Conservation (phyloP, 37 sponge, comb jelly and placozoan genomes). For the Cliona cf. orientalis region DNA sequence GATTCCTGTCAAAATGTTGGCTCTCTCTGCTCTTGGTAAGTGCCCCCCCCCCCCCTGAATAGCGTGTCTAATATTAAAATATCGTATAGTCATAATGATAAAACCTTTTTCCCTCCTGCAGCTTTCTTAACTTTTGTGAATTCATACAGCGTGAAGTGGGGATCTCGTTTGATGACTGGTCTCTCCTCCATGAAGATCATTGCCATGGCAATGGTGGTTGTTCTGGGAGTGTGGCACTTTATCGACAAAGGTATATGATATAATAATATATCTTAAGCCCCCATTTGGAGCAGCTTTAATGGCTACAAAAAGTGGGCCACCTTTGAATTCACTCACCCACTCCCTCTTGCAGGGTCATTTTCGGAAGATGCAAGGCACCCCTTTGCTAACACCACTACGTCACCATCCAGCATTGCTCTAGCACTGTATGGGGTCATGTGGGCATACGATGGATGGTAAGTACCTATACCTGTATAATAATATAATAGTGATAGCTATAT, state of each 20-base stretch:
- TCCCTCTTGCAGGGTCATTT: background rate
- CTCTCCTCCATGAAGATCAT: constrained; percentile 35
- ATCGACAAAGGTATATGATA: constrained; percentile 12
- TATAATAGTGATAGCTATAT: background rate
- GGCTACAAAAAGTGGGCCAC: too few relatives aligned
- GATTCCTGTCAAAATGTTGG: constrained; percentile 6
- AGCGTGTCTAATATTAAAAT: too few relatives aligned
- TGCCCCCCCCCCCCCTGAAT: too few relatives aligned
- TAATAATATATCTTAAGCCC: background rate
- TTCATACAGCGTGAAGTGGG: constrained; percentile 30
- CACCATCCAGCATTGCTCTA: constrained; percentile 28
- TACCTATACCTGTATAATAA: background rate
- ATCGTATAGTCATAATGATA: too few relatives aligned
- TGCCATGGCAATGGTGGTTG: constrained; percentile 30
- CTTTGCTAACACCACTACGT: background rate
- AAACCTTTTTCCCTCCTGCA: too few relatives aligned
- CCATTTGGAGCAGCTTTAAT: background rate
- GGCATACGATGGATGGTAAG: constrained; percentile 88
- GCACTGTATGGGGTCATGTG: constrained; percentile 75
- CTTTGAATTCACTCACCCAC: too few relatives aligned
- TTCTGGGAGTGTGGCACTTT: constrained; percentile 34
- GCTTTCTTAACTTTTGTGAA: constrained; percentile 47
- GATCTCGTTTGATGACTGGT: constrained; percentile 23
- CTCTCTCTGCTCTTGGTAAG: constrained; percentile 39
- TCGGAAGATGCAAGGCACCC: constrained; percentile 13